phyloP scores from a whole-genome alignment of 2,888 invertebrate species.

The Strigamia transsilvanica region DNA sequence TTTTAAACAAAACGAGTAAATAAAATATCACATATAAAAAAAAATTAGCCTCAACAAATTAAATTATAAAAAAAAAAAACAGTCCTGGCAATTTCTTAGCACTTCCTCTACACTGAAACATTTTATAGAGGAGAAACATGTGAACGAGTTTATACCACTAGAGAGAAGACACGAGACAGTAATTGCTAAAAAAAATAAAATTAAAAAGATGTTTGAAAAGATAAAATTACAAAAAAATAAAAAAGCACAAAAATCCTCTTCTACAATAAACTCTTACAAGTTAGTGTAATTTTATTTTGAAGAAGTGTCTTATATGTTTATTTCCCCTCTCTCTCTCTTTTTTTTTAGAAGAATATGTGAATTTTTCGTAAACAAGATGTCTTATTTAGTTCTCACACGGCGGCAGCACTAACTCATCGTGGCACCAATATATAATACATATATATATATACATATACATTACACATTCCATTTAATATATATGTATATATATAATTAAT shows the following conservation, averaged over 20 bases:
- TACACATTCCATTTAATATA: neutral
- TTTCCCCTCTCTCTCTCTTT: neutral
- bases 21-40: neutral
- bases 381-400: neutral
- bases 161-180: conserved; percentile 2
- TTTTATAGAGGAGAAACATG: conserved; percentile 37
- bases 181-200: neutral
- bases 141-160: neutral
- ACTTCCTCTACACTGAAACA: conserved; percentile 13
- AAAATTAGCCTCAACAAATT: neutral
- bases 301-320: neutral
- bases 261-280: conserved; percentile 3
- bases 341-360: conserved; percentile 32
- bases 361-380: conserved; percentile 28
- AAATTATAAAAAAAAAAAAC: conserved; percentile 1
- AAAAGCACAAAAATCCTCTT: conserved; percentile 24
- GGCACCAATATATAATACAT: conserved; percentile 14
- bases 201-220: neutral
- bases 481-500: neutral
- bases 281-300: conserved; percentile 6
- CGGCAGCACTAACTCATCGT: conserved; percentile 16
- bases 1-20: neutral
- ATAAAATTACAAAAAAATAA: conserved; percentile 6
- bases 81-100: conserved; percentile 23
- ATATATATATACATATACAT: too few species aligned